phyloP scores from a whole-genome alignment of 1,140 invertebrate species.

The Sesamia nonagrioides region DNA sequence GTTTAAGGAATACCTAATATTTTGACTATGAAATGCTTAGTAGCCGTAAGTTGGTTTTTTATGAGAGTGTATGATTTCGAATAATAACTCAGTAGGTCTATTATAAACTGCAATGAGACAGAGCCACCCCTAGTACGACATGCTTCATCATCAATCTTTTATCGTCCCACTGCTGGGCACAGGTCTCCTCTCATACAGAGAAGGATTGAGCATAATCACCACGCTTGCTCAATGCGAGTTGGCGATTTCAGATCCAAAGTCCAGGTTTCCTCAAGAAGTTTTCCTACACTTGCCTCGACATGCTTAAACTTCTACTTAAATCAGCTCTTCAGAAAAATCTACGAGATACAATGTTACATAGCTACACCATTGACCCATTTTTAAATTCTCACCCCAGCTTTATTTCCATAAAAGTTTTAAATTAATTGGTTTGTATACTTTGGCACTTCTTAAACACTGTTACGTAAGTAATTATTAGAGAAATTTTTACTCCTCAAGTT shows the following conservation, averaged over 20 bases:
- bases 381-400: not conserved
- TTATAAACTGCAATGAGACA: not conserved
- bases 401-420: slow-evolving; percentile 1
- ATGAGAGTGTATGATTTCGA: not conserved
- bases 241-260: too few species aligned
- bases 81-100: not conserved
- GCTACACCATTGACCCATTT: not conserved
- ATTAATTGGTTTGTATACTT: slow-evolving; percentile 4
- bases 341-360: not conserved
- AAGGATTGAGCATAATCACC: too few species aligned
- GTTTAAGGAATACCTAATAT: too few species aligned
- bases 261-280: too few species aligned
- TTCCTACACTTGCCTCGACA: too few species aligned
- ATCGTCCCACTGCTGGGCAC: too few species aligned
- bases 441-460: not conserved
- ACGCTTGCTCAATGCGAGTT: too few species aligned
- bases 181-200: too few species aligned
- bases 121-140: too few species aligned
- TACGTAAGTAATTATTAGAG: not conserved
- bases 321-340: not conserved
- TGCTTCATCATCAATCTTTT: too few species aligned
- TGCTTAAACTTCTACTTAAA: slow-evolving; percentile 27
- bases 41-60: too few species aligned
- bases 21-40: too few species aligned
- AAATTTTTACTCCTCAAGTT: not conserved